Evolutionary conservation across 2,888 invertebrate genomes (phyloP).

Genomic region (Lydus trimaculatus): DNA sequence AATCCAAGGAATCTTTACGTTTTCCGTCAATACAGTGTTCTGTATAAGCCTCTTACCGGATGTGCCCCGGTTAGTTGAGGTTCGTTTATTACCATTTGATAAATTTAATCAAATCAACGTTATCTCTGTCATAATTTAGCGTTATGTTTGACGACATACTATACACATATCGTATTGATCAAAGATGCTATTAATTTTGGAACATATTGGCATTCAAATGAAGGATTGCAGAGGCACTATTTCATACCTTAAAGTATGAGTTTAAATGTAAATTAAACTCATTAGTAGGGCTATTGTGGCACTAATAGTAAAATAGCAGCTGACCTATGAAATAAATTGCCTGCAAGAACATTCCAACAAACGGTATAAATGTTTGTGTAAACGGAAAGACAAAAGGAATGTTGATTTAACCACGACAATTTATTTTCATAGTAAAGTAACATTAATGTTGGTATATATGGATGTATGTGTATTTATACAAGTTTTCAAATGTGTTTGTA

Average conservation of each 20-base stretch:
- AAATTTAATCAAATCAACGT: too few relatives aligned
- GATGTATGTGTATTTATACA: slow-evolving; percentile 18
- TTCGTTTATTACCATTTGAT: too few relatives aligned
- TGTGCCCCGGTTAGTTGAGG: neutral
- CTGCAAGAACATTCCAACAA: slow-evolving; percentile 52
- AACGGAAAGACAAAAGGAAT: slow-evolving; percentile 53
- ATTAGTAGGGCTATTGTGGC: neutral
- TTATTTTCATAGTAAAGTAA: slow-evolving; percentile 50
- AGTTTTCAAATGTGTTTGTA: slow-evolving; percentile 7
- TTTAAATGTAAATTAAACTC: neutral
- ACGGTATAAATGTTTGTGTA: slow-evolving; percentile 53
- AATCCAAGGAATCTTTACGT: slow-evolving; percentile 6
- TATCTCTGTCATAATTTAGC: too few relatives aligned
- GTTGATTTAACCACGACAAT: slow-evolving; percentile 55
- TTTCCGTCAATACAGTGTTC: neutral
- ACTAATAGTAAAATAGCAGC: slow-evolving; percentile 26
- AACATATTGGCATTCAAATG: too few relatives aligned
- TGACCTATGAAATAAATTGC: slow-evolving; percentile 55
- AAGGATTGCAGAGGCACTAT: too few relatives aligned
- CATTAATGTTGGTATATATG: slow-evolving; percentile 24
- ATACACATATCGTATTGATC: too few relatives aligned
- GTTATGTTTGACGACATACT: too few relatives aligned
- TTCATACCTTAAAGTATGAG: too few relatives aligned
- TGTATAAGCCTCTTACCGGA: neutral
- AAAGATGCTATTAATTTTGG: too few relatives aligned